phyloP scores from a whole-genome alignment of 1,140 invertebrate genomes.

The Apis cerana region DNA sequence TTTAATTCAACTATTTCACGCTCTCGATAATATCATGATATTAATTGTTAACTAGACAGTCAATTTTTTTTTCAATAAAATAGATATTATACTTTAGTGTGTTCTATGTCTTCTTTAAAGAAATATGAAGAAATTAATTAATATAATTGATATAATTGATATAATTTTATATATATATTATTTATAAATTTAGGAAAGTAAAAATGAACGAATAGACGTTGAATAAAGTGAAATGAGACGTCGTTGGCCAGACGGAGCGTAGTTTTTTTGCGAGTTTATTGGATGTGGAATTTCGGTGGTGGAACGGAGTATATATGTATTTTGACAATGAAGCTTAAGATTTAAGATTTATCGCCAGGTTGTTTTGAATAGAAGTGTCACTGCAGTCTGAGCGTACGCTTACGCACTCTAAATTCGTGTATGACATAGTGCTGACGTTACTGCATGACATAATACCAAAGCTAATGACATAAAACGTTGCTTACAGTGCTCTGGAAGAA shows the following conservation, averaged over 20 bases:
- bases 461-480: constrained; percentile 19
- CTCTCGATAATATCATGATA: no score
- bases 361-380: constrained; percentile 10
- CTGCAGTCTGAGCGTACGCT: not conserved
- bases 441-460: constrained; percentile 36
- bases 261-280: not conserved
- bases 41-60: no score
- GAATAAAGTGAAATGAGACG: constrained; percentile 5
- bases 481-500: not conserved
- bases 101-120: no score
- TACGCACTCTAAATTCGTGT: constrained; percentile 33
- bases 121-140: no score
- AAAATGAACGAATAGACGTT: no score
- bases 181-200: no score
- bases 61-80: no score
- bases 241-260: not conserved
- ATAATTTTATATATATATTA: no score
- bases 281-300: not conserved
- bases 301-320: no score
- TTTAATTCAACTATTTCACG: no score
- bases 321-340: constrained; percentile 2
- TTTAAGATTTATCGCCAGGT: not conserved
- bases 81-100: no score
- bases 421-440: constrained; percentile 40
- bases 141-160: no score